phyloP scores from a whole-genome alignment of 1,140 invertebrate species.

The Monomorium pharaonis region DNA sequence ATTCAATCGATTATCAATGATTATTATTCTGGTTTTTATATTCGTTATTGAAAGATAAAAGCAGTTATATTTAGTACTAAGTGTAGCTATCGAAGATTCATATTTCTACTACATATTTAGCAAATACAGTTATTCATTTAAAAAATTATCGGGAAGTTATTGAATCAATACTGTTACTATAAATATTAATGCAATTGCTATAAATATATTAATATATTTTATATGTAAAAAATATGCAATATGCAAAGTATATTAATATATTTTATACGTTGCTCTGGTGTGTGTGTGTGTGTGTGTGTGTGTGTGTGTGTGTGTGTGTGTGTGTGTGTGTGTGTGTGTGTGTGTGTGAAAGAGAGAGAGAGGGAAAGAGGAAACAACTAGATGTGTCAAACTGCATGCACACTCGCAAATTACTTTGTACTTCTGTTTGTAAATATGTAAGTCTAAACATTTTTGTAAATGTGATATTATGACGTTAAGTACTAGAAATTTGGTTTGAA shows the following conservation, averaged over 20 bases:
- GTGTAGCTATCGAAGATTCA: background rate
- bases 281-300: no score
- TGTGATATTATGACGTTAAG: constrained; percentile 56
- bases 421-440: constrained; percentile 24
- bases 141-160: background rate
- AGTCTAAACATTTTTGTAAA: constrained; percentile 46
- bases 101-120: background rate
- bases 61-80: constrained; percentile 2
- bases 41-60: background rate
- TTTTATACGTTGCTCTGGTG: background rate
- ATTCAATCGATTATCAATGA: background rate
- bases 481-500: constrained; percentile 56
- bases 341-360: no score
- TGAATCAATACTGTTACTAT: background rate
- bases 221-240: no score
- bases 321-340: no score
- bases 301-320: no score
- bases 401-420: constrained; percentile 20
- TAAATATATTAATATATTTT: no score
- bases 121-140: background rate
- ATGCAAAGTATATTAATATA: background rate
- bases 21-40: background rate
- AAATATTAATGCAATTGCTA: no score
- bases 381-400: constrained; percentile 12
- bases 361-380: background rate